A percentile compares a stretch with the other conserved stretches of the same genome.
Evolutionary conservation across 2,888 invertebrate genomes (phyloP).

Genomic region (Drosophila sordidula): DNA sequence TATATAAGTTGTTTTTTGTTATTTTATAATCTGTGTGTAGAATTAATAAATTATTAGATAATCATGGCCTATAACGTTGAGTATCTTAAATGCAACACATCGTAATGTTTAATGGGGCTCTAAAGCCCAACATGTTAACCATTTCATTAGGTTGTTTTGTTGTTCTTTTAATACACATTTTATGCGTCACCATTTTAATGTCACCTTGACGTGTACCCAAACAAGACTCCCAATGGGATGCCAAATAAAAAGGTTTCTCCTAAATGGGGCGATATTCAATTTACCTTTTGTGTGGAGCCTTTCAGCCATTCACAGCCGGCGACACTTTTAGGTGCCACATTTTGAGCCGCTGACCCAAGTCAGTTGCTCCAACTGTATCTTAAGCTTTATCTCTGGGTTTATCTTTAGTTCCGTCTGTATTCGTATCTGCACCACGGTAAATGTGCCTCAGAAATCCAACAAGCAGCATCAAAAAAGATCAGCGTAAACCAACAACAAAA

Average conservation of each 20-base stretch:
- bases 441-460: constrained; percentile 3
- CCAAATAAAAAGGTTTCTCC: constrained; percentile 37
- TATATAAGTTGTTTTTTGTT: background rate
- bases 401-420: constrained; percentile 13
- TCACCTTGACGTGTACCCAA: constrained; percentile 21
- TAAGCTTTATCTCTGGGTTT: background rate
- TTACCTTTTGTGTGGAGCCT: constrained; percentile 44
- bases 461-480: constrained; percentile 11
- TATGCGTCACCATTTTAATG: constrained; percentile 33
- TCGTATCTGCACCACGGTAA: constrained; percentile 34
- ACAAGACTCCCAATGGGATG: constrained; percentile 28
- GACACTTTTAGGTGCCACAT: constrained; percentile 25
- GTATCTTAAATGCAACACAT: constrained; percentile 12
- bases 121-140: constrained; percentile 19
- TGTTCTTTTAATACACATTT: constrained; percentile 11
- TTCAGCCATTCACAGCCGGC: constrained; percentile 10
- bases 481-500: constrained; percentile 13
- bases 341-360: constrained; percentile 30
- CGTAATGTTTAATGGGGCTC: constrained; percentile 17
- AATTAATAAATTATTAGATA: constrained; percentile 20
- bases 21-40: background rate
- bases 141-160: constrained; percentile 18
- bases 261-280: constrained; percentile 48
- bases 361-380: constrained; percentile 7
- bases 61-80: background rate